phyloP scores from a whole-genome alignment of 2,113 vertebrate species.

The Hemiprocne comata region DNA sequence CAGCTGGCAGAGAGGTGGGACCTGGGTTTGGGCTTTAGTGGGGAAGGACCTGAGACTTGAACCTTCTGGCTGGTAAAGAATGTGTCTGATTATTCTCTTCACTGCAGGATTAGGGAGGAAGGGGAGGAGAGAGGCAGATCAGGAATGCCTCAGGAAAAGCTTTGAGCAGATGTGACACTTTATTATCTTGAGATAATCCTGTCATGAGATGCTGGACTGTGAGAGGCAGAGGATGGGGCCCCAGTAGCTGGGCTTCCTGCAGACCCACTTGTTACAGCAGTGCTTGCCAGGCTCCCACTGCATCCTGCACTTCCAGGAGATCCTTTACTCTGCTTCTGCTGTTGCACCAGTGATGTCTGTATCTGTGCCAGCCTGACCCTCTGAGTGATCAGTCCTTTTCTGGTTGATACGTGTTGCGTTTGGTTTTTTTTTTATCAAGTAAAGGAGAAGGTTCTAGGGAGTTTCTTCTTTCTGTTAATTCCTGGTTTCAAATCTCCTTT shows the following conservation, averaged over 20 bases:
- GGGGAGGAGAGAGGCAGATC: not conserved
- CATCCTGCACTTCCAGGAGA: not conserved
- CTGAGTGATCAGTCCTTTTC: not conserved
- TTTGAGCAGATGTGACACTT: not conserved
- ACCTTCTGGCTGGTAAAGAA: not conserved
- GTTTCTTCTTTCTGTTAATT: not conserved
- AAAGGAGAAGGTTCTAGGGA: not conserved
- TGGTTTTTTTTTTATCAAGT: not conserved
- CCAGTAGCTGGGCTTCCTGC: not conserved
- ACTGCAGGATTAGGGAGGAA: not conserved
- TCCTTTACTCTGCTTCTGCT: not conserved
- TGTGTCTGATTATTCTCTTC: not conserved
- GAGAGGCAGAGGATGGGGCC: not conserved
- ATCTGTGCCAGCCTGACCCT: not conserved
- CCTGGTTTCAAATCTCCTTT: slow-evolving; percentile 33
- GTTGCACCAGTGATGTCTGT: not conserved
- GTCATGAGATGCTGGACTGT: fast-evolving
- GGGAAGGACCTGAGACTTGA: not conserved
- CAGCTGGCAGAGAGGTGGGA: not conserved
- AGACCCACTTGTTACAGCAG: fast-evolving
- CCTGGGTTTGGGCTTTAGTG: not conserved
- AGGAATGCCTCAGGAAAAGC: not conserved
- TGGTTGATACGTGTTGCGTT: not conserved
- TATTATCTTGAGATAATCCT: not conserved
- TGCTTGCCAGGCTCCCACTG: fast-evolving